Evolutionary conservation across 2,888 invertebrate genomes (phyloP).

Genomic region (Metacarcinus magister): DNA sequence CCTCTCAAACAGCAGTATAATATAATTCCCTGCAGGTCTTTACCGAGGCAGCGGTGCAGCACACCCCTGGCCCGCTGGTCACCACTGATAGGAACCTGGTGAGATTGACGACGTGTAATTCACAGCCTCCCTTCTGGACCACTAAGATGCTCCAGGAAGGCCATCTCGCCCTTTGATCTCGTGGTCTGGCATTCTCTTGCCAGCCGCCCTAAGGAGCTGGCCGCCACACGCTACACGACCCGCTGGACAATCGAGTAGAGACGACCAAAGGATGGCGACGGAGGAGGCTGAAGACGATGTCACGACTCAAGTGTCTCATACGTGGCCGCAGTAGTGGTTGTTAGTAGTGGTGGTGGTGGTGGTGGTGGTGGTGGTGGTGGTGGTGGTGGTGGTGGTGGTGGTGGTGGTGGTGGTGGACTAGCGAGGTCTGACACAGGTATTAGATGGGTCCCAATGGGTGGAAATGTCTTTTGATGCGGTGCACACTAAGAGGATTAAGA

Average conservation of each 20-base stretch:
- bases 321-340: neutral
- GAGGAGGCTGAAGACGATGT: neutral
- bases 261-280: constrained; percentile 1
- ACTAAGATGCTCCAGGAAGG: constrained; percentile 36
- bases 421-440: neutral
- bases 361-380: constrained; percentile 19
- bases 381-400: neutral
- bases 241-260: constrained; percentile 50
- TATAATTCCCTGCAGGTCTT: neutral
- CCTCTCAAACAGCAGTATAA: neutral
- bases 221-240: constrained; percentile 58
- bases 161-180: constrained; percentile 53
- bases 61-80: neutral
- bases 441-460: neutral
- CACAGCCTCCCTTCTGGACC: neutral
- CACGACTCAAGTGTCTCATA: neutral
- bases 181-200: neutral
- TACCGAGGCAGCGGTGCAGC: neutral
- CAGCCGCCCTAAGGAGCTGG: constrained; percentile 52
- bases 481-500: neutral
- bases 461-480: neutral
- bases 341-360: neutral
- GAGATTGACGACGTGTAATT: neutral
- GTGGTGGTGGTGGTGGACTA: neutral
- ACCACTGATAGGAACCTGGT: neutral